Base-by-base conservation (phyloP, 2,113 vertebrate genomes). In the Scolopax mira region DNA sequence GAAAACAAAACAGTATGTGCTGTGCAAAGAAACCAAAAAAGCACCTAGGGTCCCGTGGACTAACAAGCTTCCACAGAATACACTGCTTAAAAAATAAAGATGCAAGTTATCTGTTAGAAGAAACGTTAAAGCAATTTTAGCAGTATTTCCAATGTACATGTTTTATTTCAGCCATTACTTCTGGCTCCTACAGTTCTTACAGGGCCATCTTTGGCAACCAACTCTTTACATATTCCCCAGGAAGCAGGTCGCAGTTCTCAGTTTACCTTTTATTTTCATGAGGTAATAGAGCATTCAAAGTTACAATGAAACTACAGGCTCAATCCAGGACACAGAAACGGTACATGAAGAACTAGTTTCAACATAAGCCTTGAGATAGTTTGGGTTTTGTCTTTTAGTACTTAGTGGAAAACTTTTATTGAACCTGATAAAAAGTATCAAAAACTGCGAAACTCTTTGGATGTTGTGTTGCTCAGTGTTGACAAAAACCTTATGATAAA, bases 361-460 rank as follows among this genome's bases (percentile, higher is more conserved):
- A 54, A 30, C 3, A 0, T 4, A 52, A 67, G 13, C 13, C 13
- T 69, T 1, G 0, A 70, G 62, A 65, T 4, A 52, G 22, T 84
- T 41, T 28, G 24, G 6, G 3, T 25, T 41, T 30, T 64, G 25
- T 12, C 33, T 54, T 82, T 31, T 37, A 73, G 71, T 8, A 23
- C 5, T 31, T 31, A 71, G 25, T 5, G 15, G 15, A 85, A 89
- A 85, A 18, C 16, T 54, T 52, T 7, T 6, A 54, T 54, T 54
- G 15, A 54, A 54, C 52, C 27, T 30, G 27, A 30, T 54, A 54
- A 27, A 37, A 73, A 23, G 22, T 19, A 57, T 3, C 17, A 64
- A 22, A 44, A 61, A 37, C 55, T 1, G 3, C 7, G 57, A 48
- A 77, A 42, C 27, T 31, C 19, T 18, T 9, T 8, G 12, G 83